phyloP scores from a whole-genome alignment of 2,888 invertebrate genomes.

The Drosophila cognata region DNA sequence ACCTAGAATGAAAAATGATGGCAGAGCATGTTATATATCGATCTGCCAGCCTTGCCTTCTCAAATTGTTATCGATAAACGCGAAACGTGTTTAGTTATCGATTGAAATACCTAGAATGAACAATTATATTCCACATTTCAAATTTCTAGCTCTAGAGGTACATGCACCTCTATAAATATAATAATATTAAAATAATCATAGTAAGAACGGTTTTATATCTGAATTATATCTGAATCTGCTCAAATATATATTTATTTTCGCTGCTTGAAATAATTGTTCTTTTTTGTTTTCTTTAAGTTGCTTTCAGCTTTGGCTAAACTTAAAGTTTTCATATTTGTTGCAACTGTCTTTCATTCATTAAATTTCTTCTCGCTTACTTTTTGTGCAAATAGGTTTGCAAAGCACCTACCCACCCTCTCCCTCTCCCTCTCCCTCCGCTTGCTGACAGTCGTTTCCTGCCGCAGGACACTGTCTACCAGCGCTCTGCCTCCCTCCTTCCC shows the following conservation, averaged over 20 bases:
- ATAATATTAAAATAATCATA: no score
- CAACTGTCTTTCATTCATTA: not conserved
- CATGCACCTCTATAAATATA: not conserved
- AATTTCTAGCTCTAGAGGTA: not conserved
- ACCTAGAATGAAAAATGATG: fast-evolving
- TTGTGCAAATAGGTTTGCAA: conserved; percentile 7
- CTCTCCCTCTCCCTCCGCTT: no score
- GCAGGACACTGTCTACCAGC: conserved; percentile 34
- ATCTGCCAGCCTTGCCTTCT: no score
- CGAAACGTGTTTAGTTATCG: not conserved
- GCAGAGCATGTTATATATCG: no score
- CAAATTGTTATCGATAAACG: not conserved
- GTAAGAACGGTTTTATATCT: no score
- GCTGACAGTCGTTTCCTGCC: conserved; percentile 70
- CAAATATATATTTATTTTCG: not conserved
- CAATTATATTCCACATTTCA: not conserved
- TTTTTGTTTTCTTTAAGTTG: not conserved
- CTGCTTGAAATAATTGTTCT: not conserved
- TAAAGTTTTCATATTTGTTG: not conserved
- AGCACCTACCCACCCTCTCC: not conserved
- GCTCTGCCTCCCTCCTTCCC: not conserved
- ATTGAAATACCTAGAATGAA: fast-evolving
- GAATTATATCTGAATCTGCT: not conserved
- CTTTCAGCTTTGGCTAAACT: not conserved
- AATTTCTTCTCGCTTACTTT: not conserved